Evolutionary conservation across 2,888 invertebrate species (phyloP).

Genomic region (Tetranychus piercei): DNA sequence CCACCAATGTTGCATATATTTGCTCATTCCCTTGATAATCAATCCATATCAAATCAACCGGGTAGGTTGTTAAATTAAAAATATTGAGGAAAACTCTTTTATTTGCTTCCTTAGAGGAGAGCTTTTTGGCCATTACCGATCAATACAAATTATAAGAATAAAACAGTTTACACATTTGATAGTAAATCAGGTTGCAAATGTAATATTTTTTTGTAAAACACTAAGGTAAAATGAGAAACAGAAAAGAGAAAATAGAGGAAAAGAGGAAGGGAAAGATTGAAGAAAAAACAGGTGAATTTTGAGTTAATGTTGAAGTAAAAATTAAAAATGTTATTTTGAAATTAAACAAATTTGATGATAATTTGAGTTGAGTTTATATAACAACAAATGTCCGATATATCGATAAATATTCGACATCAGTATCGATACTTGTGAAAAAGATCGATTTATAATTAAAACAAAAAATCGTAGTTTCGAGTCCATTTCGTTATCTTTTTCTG

Average conservation of each 20-base stretch:
- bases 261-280: not conserved
- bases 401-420: too few species aligned
- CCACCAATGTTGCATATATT: not conserved
- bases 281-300: not conserved
- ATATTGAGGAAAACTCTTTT: not conserved
- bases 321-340: too few species aligned
- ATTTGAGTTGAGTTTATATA: too few species aligned
- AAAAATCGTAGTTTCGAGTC: too few species aligned
- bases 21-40: constrained; percentile 1
- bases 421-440: too few species aligned
- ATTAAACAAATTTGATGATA: too few species aligned
- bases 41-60: constrained; percentile 6
- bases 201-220: too few species aligned
- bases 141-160: not conserved
- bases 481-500: too few species aligned
- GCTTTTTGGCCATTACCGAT: not conserved
- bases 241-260: not conserved
- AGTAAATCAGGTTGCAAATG: not conserved
- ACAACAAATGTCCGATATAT: too few species aligned
- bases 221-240: not conserved
- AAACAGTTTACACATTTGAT: not conserved
- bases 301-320: too few species aligned
- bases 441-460: too few species aligned
- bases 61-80: not conserved
- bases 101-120: not conserved